phyloP scores from a whole-genome alignment of 2,888 invertebrate species.

The Mycalesis mineus region DNA sequence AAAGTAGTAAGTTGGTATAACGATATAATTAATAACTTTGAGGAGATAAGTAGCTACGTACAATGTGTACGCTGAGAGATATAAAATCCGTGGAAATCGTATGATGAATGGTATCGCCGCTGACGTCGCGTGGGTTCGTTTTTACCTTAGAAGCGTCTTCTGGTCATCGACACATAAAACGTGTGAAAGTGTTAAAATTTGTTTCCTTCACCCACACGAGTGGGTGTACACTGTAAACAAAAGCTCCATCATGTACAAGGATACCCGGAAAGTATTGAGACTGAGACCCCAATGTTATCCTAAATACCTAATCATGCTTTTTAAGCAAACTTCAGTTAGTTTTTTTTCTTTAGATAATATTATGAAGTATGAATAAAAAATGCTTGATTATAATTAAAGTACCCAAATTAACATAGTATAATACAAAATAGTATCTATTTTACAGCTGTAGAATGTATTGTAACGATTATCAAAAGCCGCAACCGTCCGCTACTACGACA shows the following conservation, averaged over 20 bases:
- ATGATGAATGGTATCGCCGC: slow-evolving; percentile 23
- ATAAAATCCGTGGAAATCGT: slow-evolving; percentile 25
- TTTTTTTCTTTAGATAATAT: too few relatives aligned
- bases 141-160: slow-evolving; percentile 43
- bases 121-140: slow-evolving; percentile 51
- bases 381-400: too few relatives aligned
- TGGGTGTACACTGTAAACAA: slow-evolving; percentile 15
- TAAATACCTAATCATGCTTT: too few relatives aligned
- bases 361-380: too few relatives aligned
- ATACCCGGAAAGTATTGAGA: neutral
- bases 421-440: too few relatives aligned
- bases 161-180: slow-evolving; percentile 70
- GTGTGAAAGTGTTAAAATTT: slow-evolving; percentile 70
- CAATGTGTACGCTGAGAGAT: neutral
- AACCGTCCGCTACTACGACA: too few relatives aligned
- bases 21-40: neutral
- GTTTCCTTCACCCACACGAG: slow-evolving; percentile 60
- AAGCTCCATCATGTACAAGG: slow-evolving; percentile 1
- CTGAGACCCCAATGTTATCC: neutral
- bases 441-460: too few relatives aligned
- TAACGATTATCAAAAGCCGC: too few relatives aligned
- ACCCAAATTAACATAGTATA: too few relatives aligned
- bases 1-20: too few relatives aligned
- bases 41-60: neutral
- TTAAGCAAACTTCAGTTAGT: too few relatives aligned